Percentiles rank a stretch among this genome's conserved stretches.
These are phyloP conservation scores for Brachionus sp. DNA, from an alignment of 1,140 invertebrate genomes.

Conservation along the genomic window DNA sequence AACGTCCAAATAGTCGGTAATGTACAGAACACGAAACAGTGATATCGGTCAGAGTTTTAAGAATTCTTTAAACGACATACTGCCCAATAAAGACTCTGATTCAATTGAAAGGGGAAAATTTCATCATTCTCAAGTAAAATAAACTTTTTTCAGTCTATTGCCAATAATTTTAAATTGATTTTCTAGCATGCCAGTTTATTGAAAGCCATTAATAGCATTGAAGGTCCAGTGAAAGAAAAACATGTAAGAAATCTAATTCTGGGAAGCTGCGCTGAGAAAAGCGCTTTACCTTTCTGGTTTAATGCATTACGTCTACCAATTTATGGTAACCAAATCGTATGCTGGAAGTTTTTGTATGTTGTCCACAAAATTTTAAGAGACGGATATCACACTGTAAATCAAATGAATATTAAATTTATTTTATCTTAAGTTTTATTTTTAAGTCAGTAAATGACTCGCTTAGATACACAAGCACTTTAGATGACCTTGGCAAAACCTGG, in stretches of 20 bases:
- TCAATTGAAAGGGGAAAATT: constrained; percentile 15
- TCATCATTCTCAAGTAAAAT: constrained; percentile 35
- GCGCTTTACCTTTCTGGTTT: constrained; percentile 82
- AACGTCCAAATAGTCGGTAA: not conserved
- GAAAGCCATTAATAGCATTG: constrained; percentile 59
- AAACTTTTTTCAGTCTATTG: not conserved
- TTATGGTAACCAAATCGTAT: constrained; percentile 85
- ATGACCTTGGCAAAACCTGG: constrained; percentile 10
- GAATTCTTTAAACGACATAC: constrained; percentile 33
- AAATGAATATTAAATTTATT: not conserved
- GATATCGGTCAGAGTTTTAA: constrained; percentile 27
- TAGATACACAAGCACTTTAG: not conserved
- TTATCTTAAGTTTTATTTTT: not conserved
- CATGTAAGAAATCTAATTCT: constrained; percentile 89
- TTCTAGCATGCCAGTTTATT: constrained; percentile 19
- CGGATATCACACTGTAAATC: constrained; percentile 74
- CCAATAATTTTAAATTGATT: not conserved
- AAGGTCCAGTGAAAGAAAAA: constrained; percentile 90
- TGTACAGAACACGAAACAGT: constrained; percentile 33
- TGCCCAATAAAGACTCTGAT: not conserved
- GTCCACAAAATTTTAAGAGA: constrained; percentile 90
- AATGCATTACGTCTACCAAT: constrained; percentile 72
- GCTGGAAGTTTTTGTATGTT: constrained; percentile 98
- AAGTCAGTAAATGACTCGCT: constrained; percentile 13
- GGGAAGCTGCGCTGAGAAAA: constrained; percentile 88